phyloP scores from a whole-genome alignment of 2,113 vertebrate species.

The Argyrosomus japonicus region DNA sequence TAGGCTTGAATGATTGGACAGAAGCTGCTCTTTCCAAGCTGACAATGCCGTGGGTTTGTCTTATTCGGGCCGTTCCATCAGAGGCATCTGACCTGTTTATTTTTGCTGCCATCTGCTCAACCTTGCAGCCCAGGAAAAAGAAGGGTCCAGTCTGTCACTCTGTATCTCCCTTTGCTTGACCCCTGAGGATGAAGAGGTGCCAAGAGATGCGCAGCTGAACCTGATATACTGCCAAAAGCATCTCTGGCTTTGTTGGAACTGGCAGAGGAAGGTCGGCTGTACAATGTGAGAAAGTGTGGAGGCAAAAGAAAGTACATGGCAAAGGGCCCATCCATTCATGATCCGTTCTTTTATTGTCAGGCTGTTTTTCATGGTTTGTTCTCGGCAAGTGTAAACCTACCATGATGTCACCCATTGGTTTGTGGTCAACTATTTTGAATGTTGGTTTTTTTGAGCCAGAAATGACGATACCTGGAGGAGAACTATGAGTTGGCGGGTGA shows the following conservation, averaged over 20 bases:
- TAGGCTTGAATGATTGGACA: conserved; percentile 14
- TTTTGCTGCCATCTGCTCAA: conserved; percentile 64
- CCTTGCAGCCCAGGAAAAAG: conserved; percentile 29
- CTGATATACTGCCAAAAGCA: conserved; percentile 26
- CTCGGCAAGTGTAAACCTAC: too few relatives aligned
- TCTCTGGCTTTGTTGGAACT: conserved; percentile 12
- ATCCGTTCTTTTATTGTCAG: not conserved
- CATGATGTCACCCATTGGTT: too few relatives aligned
- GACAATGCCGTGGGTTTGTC: conserved; percentile 23
- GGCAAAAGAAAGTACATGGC: not conserved
- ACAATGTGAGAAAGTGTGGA: conserved; percentile 11
- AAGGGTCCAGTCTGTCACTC: conserved; percentile 15
- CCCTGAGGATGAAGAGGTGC: conserved; percentile 35
- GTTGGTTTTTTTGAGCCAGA: too few relatives aligned
- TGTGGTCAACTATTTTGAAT: too few relatives aligned
- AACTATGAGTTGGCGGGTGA: too few relatives aligned
- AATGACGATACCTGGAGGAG: too few relatives aligned
- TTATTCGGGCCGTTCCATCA: conserved; percentile 6
- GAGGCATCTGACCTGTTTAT: conserved; percentile 55
- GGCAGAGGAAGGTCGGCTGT: not conserved
- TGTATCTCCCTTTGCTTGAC: conserved; percentile 22
- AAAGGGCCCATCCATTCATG: not conserved
- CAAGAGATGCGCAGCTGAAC: conserved; percentile 49
- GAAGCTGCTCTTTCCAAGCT: conserved; percentile 24
- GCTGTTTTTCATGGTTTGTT: not conserved